A percentile compares a stretch with the other conserved stretches of the same genome.
These are phyloP conservation scores for Cichladusa arquata DNA, from an alignment of 2,113 vertebrate species.

Conservation along the genomic window DNA sequence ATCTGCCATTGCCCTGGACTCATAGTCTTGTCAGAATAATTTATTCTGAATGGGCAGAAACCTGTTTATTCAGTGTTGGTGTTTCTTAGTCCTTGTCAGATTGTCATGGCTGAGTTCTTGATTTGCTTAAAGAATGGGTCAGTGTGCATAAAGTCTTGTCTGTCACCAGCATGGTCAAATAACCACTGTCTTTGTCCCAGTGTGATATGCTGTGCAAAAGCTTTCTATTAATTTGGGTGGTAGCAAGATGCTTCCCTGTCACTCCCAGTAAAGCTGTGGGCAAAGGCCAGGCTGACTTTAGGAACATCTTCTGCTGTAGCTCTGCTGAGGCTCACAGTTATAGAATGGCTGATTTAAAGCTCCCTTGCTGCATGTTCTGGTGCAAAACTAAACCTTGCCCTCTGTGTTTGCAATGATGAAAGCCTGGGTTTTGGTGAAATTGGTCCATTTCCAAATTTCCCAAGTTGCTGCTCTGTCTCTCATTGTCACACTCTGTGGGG, in stretches of 20 bases:
- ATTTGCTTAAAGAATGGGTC: background rate
- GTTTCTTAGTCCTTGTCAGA: background rate
- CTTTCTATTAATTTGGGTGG: background rate
- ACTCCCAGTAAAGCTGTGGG: background rate
- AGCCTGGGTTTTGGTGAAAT: background rate
- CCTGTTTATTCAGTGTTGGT: background rate
- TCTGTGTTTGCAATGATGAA: background rate
- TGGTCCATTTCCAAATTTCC: background rate
- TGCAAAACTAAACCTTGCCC: background rate
- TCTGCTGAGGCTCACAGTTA: background rate
- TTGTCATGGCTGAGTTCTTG: background rate
- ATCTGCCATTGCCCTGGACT: background rate
- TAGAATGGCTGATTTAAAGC: background rate
- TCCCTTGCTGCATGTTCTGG: background rate
- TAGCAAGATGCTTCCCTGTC: background rate
- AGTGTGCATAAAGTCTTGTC: background rate
- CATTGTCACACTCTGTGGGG: accelerated
- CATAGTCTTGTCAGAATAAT: background rate
- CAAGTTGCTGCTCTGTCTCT: background rate
- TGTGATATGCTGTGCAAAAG: background rate
- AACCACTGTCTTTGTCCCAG: background rate
- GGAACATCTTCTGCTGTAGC: background rate
- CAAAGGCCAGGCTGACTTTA: background rate
- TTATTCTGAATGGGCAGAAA: background rate
- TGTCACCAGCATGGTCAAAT: background rate